phyloP scores from a whole-genome alignment of 2,797 vertebrate species.

The Hephaestus fuliginosus region DNA sequence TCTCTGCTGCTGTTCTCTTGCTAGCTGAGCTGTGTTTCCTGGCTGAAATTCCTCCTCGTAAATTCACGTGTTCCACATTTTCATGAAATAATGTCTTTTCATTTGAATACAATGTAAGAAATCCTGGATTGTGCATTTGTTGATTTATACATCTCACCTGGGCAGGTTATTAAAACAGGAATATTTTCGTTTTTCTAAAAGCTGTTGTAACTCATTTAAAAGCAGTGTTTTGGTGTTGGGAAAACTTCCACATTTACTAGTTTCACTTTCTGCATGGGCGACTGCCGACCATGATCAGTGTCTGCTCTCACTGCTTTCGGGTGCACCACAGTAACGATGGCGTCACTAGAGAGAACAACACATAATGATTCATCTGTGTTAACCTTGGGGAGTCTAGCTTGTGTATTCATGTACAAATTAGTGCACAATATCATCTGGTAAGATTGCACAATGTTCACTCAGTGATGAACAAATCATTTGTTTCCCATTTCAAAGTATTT shows the following conservation, averaged over 20 bases:
- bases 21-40: not conserved
- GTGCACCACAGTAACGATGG: not conserved
- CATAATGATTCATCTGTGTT: not conserved
- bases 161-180: too few species aligned
- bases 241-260: not conserved
- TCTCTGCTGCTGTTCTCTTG: not conserved
- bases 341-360: not conserved
- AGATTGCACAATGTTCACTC: not conserved
- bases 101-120: not conserved
- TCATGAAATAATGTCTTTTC: not conserved
- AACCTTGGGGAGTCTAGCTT: not conserved
- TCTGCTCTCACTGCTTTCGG: not conserved
- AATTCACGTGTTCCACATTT: not conserved
- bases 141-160: not conserved
- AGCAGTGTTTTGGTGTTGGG: not conserved
- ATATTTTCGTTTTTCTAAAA: not conserved
- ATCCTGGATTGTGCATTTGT: too few species aligned
- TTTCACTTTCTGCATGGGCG: not conserved
- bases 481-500: not conserved
- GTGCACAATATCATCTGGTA: not conserved
- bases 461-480: not conserved
- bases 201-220: not conserved
- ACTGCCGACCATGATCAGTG: not conserved
- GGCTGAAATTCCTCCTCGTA: not conserved
- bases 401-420: not conserved